Evolutionary conservation across 1,140 invertebrate species (phyloP), one percentile per base, ranked within the genome.

Genomic region (Calycopis cecrops): DNA sequence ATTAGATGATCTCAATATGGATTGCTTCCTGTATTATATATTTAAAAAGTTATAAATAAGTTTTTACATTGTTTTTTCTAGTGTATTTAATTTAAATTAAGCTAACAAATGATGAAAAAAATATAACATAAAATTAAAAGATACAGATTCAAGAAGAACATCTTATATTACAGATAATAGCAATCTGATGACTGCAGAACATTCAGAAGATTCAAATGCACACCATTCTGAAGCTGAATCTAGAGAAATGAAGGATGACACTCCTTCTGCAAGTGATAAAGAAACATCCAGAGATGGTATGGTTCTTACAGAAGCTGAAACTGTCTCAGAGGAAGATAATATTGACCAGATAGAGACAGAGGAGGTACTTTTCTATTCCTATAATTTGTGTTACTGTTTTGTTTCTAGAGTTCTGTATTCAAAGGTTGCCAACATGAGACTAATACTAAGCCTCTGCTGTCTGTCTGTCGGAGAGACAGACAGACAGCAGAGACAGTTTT

Each of bases 191-290:
- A 70, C 66, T 51, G 72, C 68, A 8, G 78, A 81, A 3, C 67
- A 80, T 44, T 85, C 78, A 0, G 81, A 83, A 62, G 79, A 85
- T 28, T 85, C 81, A 8, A 80, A 69, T 44, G 57, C 70, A 17
- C 69, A 65, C 2, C 55, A 71, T 3, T 69, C 65, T 1, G 77
- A 83, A 49, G 37, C 59, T 1, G 78, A 77, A 3, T 9, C n/a
- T 12, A 42, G 38, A 18, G 65, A 62, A 57, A 55, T 57, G 0
- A n/a, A 28, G 33, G 59, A 44, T 7, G 38, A 47, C 33, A 54
- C 28, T n/a, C 33, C 40, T n/a, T 34, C 34, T 17, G 34, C 33
- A 18, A 17, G 28, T 54, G 52, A 44, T 1, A 40, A 54, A 16
- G 40, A 44, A 47, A 14, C 40, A 3, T 54, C 33, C 33, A 28